Conservation (phyloP, 1,140 invertebrate species). For the Polyergus mexicanus region DNA sequence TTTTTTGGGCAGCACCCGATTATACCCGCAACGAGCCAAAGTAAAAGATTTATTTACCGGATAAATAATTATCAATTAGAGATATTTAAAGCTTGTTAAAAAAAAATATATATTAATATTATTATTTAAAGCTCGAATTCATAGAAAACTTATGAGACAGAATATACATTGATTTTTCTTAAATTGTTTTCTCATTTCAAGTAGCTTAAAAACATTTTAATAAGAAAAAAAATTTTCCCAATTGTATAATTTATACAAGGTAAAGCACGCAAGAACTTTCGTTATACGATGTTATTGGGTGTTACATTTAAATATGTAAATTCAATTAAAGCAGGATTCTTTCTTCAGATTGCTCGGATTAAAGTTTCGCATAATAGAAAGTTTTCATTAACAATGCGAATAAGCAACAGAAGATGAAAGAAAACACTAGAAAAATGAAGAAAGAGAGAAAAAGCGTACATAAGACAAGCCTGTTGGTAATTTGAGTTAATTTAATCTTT, state of each 20-base stretch:
- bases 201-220: background rate
- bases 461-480: slow-evolving; percentile 36
- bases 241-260: background rate
- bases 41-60: slow-evolving; percentile 1
- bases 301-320: slow-evolving; percentile 7
- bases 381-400: slow-evolving; percentile 40
- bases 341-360: slow-evolving; percentile 13
- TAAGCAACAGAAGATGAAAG: background rate
- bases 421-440: background rate
- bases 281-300: background rate
- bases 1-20: background rate
- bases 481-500: slow-evolving; percentile 45
- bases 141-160: background rate
- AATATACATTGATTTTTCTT: background rate
- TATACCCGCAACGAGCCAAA: background rate
- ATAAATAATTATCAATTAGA: slow-evolving; percentile 23
- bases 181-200: background rate
- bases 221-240: background rate
- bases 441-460: background rate
- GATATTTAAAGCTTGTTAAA: background rate
- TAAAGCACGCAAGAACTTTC: background rate
- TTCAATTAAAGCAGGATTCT: background rate
- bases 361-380: slow-evolving; percentile 34
- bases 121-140: background rate
- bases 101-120: background rate